Percentiles rank a stretch among this genome's conserved stretches.
Conservation (phyloP, 2,113 vertebrate species). For the Ptilorrhoa leucosticta region DNA sequence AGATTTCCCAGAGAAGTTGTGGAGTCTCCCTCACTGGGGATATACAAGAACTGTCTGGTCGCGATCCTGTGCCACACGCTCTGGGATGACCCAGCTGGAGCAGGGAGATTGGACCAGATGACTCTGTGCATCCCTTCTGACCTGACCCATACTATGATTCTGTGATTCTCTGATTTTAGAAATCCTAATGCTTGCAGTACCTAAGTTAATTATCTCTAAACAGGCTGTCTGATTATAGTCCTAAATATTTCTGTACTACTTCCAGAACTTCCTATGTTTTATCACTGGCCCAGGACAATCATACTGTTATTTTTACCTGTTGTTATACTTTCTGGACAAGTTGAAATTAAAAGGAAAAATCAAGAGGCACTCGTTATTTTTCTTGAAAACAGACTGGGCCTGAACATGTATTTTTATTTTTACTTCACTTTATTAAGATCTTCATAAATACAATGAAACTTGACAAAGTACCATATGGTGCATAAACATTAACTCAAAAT, state of each 20-base stretch:
- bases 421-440: slow-evolving; percentile 3
- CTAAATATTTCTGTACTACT: background rate
- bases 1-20: background rate
- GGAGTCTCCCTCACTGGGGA: background rate
- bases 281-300: background rate
- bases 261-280: background rate
- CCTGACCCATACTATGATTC: background rate
- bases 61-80: background rate
- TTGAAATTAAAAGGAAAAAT: background rate
- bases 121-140: background rate
- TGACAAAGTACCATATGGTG: slow-evolving; percentile 40
- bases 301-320: background rate
- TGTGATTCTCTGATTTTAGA: background rate
- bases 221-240: background rate
- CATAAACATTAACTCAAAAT: slow-evolving; percentile 38
- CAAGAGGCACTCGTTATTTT: background rate
- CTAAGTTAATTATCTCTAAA: background rate
- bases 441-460: slow-evolving; percentile 19
- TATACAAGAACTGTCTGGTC: background rate
- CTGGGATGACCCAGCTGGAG: background rate
- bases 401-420: slow-evolving; percentile 26
- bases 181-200: background rate
- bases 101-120: background rate
- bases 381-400: background rate
- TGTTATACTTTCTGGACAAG: background rate